Percentiles rank a stretch among this genome's conserved stretches.
These are phyloP conservation scores for Diadema setosum DNA, from an alignment of 35 echinoderm and acorn worm genomes.

Conservation along the genomic window DNA sequence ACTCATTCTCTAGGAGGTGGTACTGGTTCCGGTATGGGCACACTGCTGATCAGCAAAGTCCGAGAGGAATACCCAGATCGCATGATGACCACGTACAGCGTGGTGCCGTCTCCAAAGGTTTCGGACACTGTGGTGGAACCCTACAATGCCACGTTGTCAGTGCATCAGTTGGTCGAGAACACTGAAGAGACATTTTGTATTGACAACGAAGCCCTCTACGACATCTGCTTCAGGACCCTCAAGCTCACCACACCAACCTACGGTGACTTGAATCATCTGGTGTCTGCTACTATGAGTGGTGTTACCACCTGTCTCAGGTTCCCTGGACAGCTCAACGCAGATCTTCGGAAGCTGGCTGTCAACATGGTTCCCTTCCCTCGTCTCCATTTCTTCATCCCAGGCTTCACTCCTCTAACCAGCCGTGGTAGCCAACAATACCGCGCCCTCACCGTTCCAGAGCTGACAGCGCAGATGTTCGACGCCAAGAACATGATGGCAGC, in stretches of 20 bases:
- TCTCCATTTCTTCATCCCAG: constrained; percentile 40
- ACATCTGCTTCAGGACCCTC: neutral
- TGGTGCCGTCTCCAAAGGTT: neutral
- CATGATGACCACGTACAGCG: neutral
- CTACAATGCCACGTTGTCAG: neutral
- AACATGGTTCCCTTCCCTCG: constrained; percentile 17
- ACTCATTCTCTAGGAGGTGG: neutral
- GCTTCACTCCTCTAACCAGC: constrained; percentile 31
- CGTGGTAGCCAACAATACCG: neutral
- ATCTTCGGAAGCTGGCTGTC: constrained; percentile 1
- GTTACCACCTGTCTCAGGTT: neutral
- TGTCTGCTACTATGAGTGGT: neutral
- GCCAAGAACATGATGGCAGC: constrained; percentile 75
- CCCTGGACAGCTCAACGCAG: neutral
- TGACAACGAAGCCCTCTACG: constrained; percentile 16
- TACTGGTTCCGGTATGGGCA: neutral
- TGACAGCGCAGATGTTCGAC: constrained; percentile 73
- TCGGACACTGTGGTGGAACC: neutral
- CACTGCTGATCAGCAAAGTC: neutral
- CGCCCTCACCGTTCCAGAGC: constrained; percentile 19
- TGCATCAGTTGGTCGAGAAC: neutral
- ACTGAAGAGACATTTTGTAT: neutral
- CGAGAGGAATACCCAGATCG: neutral
- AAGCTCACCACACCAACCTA: neutral
- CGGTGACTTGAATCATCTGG: neutral